These are phyloP conservation scores for Schrankia costaestrigalis DNA, from an alignment of 2,888 invertebrate species.

Conservation along the genomic window DNA sequence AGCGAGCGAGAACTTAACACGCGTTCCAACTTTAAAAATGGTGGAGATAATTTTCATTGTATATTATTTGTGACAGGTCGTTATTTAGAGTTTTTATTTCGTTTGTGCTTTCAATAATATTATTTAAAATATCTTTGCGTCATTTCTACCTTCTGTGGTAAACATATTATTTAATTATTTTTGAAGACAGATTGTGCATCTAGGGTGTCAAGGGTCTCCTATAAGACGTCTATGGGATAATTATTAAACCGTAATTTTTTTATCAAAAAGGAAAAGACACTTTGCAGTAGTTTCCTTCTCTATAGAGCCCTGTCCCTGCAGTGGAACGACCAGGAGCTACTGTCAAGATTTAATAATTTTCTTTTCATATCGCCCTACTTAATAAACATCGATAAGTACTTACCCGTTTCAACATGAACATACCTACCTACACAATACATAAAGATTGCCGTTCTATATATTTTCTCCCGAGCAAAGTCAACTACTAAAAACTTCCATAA, in stretches of 20 bases:
- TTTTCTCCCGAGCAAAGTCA: constrained; percentile 74
- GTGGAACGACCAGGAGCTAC: no score
- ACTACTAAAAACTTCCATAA: constrained; percentile 81
- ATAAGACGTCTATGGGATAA: no score
- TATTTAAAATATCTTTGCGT: constrained; percentile 51
- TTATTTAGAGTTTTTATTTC: constrained; percentile 77
- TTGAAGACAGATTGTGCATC: no score
- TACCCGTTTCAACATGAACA: no score
- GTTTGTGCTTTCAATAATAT: constrained; percentile 65
- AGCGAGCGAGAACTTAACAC: constrained; percentile 41
- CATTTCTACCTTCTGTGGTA: constrained; percentile 35
- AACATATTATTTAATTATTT: no score
- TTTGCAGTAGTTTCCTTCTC: no score
- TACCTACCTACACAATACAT: constrained; percentile 38
- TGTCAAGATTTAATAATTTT: constrained; percentile 21
- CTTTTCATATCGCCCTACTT: constrained; percentile 20
- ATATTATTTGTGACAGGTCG: constrained; percentile 81
- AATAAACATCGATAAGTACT: constrained; percentile 5
- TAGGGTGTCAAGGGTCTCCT: no score
- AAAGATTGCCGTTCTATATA: constrained; percentile 70
- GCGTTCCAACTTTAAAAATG: constrained; percentile 75
- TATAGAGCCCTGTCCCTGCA: no score
- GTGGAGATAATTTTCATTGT: constrained; percentile 79
- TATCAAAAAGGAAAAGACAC: no score
- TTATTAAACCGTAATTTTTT: no score